These are phyloP conservation scores for Mallotus villosus DNA, from an alignment of 2,797 vertebrate species.

Conservation along the genomic window DNA sequence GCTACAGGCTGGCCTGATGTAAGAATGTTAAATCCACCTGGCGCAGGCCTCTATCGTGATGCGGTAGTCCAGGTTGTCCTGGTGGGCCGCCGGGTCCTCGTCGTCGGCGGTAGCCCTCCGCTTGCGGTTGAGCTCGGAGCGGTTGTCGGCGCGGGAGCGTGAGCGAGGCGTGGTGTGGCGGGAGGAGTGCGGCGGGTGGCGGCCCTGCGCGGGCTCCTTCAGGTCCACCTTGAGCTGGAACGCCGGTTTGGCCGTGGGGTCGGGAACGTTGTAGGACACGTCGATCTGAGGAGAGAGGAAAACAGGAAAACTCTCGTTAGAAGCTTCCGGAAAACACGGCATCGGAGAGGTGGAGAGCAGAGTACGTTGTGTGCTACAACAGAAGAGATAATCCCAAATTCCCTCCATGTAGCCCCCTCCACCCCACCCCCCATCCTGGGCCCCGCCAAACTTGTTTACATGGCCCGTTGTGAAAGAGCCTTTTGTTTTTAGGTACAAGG, in stretches of 20 bases:
- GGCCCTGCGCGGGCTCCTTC: conserved; percentile 82
- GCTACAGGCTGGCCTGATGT: background rate
- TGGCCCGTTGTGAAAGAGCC: conserved; percentile 35
- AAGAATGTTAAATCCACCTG: conserved; percentile 66
- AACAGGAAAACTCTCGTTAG: background rate
- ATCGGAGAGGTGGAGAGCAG: background rate
- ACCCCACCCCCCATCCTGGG: too few species aligned
- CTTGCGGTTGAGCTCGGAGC: conserved; percentile 69
- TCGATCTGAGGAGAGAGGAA: conserved; percentile 76
- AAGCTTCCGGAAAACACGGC: background rate
- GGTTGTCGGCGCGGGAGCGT: conserved; percentile 71
- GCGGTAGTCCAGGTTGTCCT: conserved; percentile 86
- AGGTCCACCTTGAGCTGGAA: conserved; percentile 90
- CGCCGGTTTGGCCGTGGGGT: conserved; percentile 87
- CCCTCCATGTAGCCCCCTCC: background rate
- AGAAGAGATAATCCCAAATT: background rate
- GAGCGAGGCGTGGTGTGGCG: conserved; percentile 49
- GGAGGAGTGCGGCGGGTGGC: conserved; percentile 50
- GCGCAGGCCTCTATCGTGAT: conserved; percentile 87
- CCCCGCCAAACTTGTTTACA: conserved; percentile 29
- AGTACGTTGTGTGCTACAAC: conserved; percentile 20
- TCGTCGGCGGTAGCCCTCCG: conserved; percentile 78
- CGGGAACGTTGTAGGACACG: conserved; percentile 90
- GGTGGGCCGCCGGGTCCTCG: conserved; percentile 85
- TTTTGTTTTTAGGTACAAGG: conserved; percentile 54